phyloP scores from a whole-genome alignment of 2,888 invertebrate species.

The Gymnoscelis rufifasciata region DNA sequence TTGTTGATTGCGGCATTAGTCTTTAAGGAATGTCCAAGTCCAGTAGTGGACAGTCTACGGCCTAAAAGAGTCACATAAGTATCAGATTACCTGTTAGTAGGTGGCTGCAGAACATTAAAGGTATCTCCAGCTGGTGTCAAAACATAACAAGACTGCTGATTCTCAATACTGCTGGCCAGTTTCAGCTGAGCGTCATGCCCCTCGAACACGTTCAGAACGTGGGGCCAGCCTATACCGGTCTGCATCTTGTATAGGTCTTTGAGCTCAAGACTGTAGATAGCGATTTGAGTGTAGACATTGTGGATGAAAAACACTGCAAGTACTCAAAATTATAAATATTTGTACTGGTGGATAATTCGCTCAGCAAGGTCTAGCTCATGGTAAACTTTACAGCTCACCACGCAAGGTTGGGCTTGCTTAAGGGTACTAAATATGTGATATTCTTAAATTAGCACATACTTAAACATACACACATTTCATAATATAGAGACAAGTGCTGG shows the following conservation, averaged over 20 bases:
- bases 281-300: conserved; percentile 25
- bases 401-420: no score
- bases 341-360: no score
- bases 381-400: no score
- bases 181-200: conserved; percentile 60
- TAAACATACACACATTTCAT: no score
- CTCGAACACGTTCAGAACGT: conserved; percentile 42
- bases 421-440: no score
- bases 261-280: conserved; percentile 38
- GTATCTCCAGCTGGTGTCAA: conserved; percentile 47
- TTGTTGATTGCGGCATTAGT: no score
- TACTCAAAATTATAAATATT: no score
- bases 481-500: no score
- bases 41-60: no score
- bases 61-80: neutral
- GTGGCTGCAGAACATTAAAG: conserved; percentile 46
- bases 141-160: conserved; percentile 46
- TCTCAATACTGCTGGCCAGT: conserved; percentile 38
- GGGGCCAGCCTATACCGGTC: conserved; percentile 61
- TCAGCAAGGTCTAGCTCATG: no score
- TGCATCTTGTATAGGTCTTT: conserved; percentile 52
- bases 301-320: conserved; percentile 24
- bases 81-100: conserved; percentile 43
- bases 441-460: no score
- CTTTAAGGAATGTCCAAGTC: no score